phyloP scores from a whole-genome alignment of 2,888 invertebrate genomes.

The Netelia melanura region DNA sequence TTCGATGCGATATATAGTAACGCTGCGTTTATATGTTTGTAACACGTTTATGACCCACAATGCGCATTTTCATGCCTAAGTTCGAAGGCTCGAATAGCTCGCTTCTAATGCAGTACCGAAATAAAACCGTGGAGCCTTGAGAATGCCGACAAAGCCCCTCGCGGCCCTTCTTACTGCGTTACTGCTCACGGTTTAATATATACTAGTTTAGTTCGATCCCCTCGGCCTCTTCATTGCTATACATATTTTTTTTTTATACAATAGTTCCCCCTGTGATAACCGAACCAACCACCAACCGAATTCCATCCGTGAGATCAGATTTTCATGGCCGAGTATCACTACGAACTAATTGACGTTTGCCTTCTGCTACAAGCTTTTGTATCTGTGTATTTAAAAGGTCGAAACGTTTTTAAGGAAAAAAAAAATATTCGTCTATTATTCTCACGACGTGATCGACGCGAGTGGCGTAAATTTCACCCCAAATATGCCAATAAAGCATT shows the following conservation, averaged over 20 bases:
- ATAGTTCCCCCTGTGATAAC: not conserved
- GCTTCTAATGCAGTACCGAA: slow-evolving; percentile 63
- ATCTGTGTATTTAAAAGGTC: not conserved
- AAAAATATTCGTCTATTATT: not conserved
- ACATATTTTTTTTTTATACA: not conserved
- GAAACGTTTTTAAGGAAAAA: not conserved
- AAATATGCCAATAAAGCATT: not conserved
- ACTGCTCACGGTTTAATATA: slow-evolving; percentile 44
- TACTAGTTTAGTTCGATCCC: slow-evolving; percentile 52
- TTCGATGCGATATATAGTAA: not conserved
- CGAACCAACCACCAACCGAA: not conserved
- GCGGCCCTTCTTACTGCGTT: slow-evolving; percentile 64
- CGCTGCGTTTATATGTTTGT: not conserved
- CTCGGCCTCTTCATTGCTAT: slow-evolving; percentile 7
- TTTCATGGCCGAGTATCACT: not conserved
- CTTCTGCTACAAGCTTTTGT: not conserved
- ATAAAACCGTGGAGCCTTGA: slow-evolving; percentile 66
- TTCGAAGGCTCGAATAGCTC: slow-evolving; percentile 54
- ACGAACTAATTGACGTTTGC: not conserved
- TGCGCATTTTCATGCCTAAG: slow-evolving; percentile 55
- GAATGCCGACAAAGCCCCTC: slow-evolving; percentile 62
- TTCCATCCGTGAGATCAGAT: not conserved
- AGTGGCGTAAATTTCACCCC: slow-evolving; percentile 13
- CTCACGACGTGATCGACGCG: not conserved
- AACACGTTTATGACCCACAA: slow-evolving; percentile 37